Conservation (phyloP, 1,140 invertebrate genomes). For the Pachyrhynchus sulphureomaculatus region DNA sequence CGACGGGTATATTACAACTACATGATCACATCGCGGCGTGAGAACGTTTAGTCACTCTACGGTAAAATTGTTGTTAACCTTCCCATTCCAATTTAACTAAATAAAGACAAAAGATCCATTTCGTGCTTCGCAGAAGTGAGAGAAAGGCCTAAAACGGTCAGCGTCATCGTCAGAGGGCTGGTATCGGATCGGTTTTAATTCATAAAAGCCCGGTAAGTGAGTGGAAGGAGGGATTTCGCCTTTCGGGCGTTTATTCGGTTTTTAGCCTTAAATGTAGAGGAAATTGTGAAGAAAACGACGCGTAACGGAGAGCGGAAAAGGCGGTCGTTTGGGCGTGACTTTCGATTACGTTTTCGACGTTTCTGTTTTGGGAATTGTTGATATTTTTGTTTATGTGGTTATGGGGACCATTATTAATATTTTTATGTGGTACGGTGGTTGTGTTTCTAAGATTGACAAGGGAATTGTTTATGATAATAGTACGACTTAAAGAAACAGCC, state of each 20-base stretch:
- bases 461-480: no score
- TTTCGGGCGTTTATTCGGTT: slow-evolving; percentile 22
- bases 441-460: no score
- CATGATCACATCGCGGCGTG: slow-evolving; percentile 1
- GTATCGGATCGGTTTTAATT: slow-evolving; percentile 16
- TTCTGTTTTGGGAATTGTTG: neutral
- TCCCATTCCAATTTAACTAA: slow-evolving; percentile 21
- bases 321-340: slow-evolving; percentile 11
- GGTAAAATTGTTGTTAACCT: slow-evolving; percentile 31
- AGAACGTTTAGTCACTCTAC: slow-evolving; percentile 23
- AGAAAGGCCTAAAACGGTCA: slow-evolving; percentile 4
- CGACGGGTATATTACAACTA: slow-evolving; percentile 4
- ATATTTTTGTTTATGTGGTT: neutral
- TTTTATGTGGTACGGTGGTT: no score
- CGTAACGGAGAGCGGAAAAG: slow-evolving; percentile 16
- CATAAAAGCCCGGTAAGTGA: slow-evolving; percentile 11
- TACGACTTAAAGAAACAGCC: no score
- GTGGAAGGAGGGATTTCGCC: slow-evolving; percentile 17
- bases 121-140: slow-evolving; percentile 6
- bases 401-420: neutral
- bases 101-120: slow-evolving; percentile 18
- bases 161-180: slow-evolving; percentile 16
- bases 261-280: slow-evolving; percentile 24
- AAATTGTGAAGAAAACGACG: slow-evolving; percentile 29
- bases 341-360: neutral